These are phyloP conservation scores for Eremobia ochroleuca DNA, from an alignment of 2,888 invertebrate genomes.

Conservation along the genomic window DNA sequence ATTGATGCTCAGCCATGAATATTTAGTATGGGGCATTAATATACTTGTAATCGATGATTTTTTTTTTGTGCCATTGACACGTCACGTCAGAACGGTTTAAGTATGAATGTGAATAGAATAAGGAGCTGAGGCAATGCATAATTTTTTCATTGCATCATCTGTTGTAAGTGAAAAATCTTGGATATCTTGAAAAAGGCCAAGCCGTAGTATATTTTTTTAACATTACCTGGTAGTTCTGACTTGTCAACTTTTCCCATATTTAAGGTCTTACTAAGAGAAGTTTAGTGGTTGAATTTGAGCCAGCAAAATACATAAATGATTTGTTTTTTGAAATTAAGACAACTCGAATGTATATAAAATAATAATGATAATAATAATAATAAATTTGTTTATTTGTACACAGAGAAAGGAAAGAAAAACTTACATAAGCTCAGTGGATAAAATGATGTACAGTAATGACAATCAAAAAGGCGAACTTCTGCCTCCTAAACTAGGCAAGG, in stretches of 20 bases:
- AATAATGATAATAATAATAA: no score
- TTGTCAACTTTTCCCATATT: neutral
- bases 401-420: no score
- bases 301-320: neutral
- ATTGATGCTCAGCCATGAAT: conserved; percentile 19
- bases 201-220: neutral
- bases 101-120: neutral
- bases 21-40: neutral
- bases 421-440: no score
- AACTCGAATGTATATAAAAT: neutral
- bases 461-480: no score
- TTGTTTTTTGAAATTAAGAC: neutral
- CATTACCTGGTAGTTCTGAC: neutral
- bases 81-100: neutral
- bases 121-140: no score
- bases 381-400: no score
- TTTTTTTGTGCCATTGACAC: no score
- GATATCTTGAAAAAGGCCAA: neutral
- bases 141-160: no score
- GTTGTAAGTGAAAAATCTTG: neutral
- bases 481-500: no score
- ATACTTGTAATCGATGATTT: conserved; percentile 14
- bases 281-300: neutral
- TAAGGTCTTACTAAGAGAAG: neutral
- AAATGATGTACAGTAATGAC: no score